Base-by-base conservation (phyloP, 2,113 vertebrate genomes). In the Epinephelus moara region DNA sequence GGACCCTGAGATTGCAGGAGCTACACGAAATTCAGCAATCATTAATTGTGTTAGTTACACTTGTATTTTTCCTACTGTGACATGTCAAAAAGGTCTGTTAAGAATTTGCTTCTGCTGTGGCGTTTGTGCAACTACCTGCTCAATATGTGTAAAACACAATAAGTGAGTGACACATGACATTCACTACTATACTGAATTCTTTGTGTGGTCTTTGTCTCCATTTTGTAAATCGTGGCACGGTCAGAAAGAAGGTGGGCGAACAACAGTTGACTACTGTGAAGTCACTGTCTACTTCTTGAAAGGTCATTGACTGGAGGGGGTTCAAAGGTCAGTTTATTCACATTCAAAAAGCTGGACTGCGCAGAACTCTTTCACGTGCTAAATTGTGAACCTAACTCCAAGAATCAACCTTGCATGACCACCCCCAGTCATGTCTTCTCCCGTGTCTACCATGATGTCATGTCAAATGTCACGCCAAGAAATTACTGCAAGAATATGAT, bases 391-490 rank as follows among this genome's bases (percentile, higher is more conserved):
- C 66, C 25, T 13, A 49, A 72, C 42, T 69, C 72, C 19, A 27
- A 21, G 53, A 56, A 27, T 70, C 37, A 14, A 69, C 12, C 55
- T 42, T 21, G 70, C 9, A 33, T 19, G 59, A 13, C 23, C 5
- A n/a, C 30, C 64, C 45, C 45, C 21, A 13, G 5, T 21, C 14
- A 15, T 3, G 33, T 19, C 37, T 74, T 33, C 63, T 60, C 56
- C 56, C 11, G 0, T 50, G 23, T 74, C 18, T 25, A n/a, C 50
- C 23, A 47, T 53, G 74, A 80, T 78, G 77, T 78, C 67, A 82
- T 84, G 70, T 90, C 81, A 84, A 75, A 89, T 85, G 86, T 87
- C 87, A 82, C 8, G 42, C 80, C 21, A 75, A 74, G 68, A 88
- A 76, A 81, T 79, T 9, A 66, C 49, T 23, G 57, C 55, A 52